Conservation (phyloP, 2,113 vertebrate species). For the Indicator indicator region DNA sequence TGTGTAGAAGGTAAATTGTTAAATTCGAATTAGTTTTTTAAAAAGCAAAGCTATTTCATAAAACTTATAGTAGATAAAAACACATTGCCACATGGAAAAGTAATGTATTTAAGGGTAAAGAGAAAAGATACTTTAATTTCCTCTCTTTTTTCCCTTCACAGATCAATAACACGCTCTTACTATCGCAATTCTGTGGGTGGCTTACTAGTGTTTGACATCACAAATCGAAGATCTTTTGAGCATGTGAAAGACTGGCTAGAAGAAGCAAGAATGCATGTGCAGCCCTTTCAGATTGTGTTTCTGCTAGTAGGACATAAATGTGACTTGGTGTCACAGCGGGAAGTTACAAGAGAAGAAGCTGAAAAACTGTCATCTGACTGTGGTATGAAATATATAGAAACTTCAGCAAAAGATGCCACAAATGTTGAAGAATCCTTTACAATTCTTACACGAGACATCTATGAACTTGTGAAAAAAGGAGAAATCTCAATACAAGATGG, state of each 20-base stretch:
- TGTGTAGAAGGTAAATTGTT: not conserved
- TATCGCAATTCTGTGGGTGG: constrained; percentile 85
- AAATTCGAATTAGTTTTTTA: not conserved
- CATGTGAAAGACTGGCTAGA: constrained; percentile 84
- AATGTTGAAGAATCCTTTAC: constrained; percentile 86
- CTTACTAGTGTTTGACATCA: constrained; percentile 84
- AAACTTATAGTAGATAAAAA: not conserved
- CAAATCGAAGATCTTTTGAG: constrained; percentile 82
- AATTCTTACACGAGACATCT: constrained; percentile 82
- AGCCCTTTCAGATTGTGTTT: constrained; percentile 83
- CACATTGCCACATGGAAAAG: not conserved
- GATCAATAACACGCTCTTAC: constrained; percentile 85
- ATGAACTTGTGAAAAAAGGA: constrained; percentile 83
- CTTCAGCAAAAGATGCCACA: constrained; percentile 81
- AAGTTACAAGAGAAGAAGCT: constrained; percentile 82
- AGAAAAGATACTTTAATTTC: not conserved
- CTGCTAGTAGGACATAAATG: constrained; percentile 85
- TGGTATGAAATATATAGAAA: constrained; percentile 85
- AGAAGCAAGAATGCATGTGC: constrained; percentile 81
- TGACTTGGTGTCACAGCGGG: constrained; percentile 77
- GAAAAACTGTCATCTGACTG: constrained; percentile 79
- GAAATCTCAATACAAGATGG: constrained; percentile 84
- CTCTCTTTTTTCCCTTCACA: constrained; percentile 36
- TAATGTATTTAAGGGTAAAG: not conserved
- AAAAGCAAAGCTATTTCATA: not conserved